phyloP scores from a whole-genome alignment of 2,113 vertebrate genomes.

The Apodemus sylvaticus region DNA sequence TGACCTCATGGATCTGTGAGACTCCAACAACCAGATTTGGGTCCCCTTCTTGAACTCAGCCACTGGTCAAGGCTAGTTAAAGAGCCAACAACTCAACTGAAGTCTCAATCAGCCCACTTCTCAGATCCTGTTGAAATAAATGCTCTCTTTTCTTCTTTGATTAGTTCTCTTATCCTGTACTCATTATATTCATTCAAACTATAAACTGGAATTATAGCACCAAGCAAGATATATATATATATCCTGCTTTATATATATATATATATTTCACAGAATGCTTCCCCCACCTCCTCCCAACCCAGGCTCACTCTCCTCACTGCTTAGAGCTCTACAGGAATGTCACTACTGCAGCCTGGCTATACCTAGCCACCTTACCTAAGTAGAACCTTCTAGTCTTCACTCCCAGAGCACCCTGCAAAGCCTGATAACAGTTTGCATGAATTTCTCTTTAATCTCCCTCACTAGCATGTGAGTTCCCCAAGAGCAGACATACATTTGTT shows the following conservation, averaged over 20 bases:
- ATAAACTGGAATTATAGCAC: rapidly evolving
- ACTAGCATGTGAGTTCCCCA: not conserved
- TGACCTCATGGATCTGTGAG: not conserved
- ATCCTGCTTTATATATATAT: no score
- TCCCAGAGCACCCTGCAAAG: not conserved
- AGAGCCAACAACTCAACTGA: not conserved
- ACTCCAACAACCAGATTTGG: not conserved
- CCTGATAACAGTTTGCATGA: not conserved
- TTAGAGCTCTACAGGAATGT: not conserved
- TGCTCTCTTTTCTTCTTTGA: not conserved
- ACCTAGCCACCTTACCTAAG: not conserved
- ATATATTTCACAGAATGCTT: not conserved
- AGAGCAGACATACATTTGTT: not conserved
- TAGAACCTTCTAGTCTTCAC: not conserved
- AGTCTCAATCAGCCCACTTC: not conserved
- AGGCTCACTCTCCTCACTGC: not conserved
- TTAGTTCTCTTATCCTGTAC: not conserved
- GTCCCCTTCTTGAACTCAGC: not conserved
- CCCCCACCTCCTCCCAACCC: not conserved
- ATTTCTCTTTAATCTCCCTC: not conserved
- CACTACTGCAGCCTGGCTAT: not conserved
- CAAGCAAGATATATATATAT: not conserved
- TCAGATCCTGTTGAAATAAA: not conserved
- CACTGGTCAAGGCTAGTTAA: not conserved
- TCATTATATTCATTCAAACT: not conserved